Evolutionary conservation across 53 echinoderm and acorn worm genomes (phyloP).

Genomic region (Apostichopus leukothele): DNA sequence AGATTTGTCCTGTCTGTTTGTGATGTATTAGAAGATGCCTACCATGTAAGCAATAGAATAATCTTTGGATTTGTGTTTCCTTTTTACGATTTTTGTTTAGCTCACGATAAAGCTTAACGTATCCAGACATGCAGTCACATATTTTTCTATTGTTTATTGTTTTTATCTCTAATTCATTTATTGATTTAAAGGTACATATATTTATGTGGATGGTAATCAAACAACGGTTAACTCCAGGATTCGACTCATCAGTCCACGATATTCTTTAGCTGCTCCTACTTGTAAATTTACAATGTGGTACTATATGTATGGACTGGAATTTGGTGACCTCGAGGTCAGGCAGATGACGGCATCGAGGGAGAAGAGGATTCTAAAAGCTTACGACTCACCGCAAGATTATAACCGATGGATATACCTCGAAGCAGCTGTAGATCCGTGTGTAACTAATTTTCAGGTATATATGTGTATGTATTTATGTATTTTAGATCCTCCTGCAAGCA

Average conservation of each 20-base stretch:
- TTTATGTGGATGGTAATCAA: conserved; percentile 74
- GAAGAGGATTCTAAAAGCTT: conserved; percentile 56
- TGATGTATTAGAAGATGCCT: too few relatives aligned
- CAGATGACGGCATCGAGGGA: conserved; percentile 54
- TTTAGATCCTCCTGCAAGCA: too few relatives aligned
- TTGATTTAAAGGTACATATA: conserved; percentile 59
- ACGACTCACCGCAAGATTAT: conserved; percentile 58
- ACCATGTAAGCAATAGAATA: too few relatives aligned
- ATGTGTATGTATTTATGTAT: too few relatives aligned
- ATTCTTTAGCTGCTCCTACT: conserved; percentile 53
- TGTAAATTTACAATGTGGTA: conserved; percentile 79
- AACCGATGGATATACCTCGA: conserved; percentile 67
- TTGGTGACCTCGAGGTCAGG: conserved; percentile 72
- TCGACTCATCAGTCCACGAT: conserved; percentile 65
- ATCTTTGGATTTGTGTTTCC: too few relatives aligned
- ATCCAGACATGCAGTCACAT: too few relatives aligned
- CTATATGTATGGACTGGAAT: conserved; percentile 80
- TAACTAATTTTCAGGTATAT: conserved; percentile 67
- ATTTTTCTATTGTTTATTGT: too few relatives aligned
- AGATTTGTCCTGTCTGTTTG: too few relatives aligned
- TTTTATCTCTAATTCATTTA: too few relatives aligned
- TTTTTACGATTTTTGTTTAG: too few relatives aligned
- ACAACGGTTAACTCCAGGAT: conserved; percentile 59
- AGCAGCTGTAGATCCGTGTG: conserved; percentile 59
- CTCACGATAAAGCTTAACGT: too few relatives aligned